These are phyloP conservation scores for Aleiodes alternator DNA, from an alignment of 2,888 invertebrate species.

Conservation along the genomic window DNA sequence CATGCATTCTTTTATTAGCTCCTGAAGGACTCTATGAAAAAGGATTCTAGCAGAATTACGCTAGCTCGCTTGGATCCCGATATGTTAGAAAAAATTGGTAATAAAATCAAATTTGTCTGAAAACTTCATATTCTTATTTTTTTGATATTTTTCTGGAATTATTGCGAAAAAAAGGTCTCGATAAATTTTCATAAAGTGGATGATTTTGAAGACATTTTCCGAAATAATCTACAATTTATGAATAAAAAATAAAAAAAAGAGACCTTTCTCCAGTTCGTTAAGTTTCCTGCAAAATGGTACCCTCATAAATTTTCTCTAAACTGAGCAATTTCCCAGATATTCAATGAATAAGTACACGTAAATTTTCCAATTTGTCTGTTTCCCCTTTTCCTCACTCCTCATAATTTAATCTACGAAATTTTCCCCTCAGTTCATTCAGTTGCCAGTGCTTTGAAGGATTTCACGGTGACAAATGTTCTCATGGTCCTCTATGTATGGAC, in stretches of 20 bases:
- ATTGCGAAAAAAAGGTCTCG: too few species aligned
- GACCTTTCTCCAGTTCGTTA: too few species aligned
- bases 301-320: too few species aligned
- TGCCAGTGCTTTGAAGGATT: slow-evolving; percentile 90
- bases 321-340: background rate
- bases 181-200: background rate
- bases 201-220: background rate
- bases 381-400: background rate
- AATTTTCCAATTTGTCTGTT: background rate
- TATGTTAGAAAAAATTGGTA: too few species aligned
- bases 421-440: slow-evolving; percentile 81
- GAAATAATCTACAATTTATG: background rate
- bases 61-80: too few species aligned
- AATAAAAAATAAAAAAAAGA: background rate
- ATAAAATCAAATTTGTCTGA: too few species aligned
- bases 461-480: slow-evolving; percentile 86
- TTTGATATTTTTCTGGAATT: too few species aligned
- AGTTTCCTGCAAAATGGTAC: too few species aligned
- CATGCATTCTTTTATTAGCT: too few species aligned
- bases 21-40: too few species aligned
- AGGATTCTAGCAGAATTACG: too few species aligned
- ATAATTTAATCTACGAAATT: slow-evolving; percentile 11
- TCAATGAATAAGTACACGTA: background rate
- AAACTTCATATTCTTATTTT: too few species aligned
- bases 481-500: slow-evolving; percentile 86